Conservation (phyloP, 2,888 invertebrate species). For the Leucophenga maculata region DNA sequence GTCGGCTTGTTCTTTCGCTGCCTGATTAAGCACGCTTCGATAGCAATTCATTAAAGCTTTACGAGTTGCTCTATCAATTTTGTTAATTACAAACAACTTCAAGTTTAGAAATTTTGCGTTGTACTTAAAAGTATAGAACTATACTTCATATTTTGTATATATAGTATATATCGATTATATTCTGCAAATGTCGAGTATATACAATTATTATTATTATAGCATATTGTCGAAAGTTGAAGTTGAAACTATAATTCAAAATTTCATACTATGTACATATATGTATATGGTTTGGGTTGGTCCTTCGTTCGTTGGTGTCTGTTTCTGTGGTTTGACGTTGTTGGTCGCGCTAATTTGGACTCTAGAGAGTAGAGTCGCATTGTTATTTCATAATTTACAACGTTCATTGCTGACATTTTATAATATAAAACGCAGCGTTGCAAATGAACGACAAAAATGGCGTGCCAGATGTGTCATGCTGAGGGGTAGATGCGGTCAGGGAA, state of each 20-base stretch:
- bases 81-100: slow-evolving; percentile 24
- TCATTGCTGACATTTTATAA: slow-evolving; percentile 6
- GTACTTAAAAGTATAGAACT: background rate
- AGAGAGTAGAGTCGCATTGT: slow-evolving; percentile 2
- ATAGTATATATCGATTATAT: too few relatives aligned
- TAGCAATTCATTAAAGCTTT: slow-evolving; percentile 26
- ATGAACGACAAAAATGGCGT: slow-evolving; percentile 6
- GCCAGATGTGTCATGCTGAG: background rate
- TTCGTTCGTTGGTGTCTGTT: background rate
- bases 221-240: background rate
- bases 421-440: background rate
- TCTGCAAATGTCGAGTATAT: too few relatives aligned
- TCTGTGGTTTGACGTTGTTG: background rate
- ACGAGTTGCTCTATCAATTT: slow-evolving; percentile 25
- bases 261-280: background rate
- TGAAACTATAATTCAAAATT: slow-evolving; percentile 11
- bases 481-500: background rate
- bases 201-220: too few relatives aligned
- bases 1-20: slow-evolving; percentile 9
- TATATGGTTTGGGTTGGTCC: background rate
- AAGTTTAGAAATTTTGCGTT: slow-evolving; percentile 21
- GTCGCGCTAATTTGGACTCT: slow-evolving; percentile 15
- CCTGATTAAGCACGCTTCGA: slow-evolving; percentile 25
- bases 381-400: slow-evolving; percentile 15
- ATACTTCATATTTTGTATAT: too few relatives aligned